Conservation (phyloP, 1,140 invertebrate genomes). For the Drosophila jambulina region DNA sequence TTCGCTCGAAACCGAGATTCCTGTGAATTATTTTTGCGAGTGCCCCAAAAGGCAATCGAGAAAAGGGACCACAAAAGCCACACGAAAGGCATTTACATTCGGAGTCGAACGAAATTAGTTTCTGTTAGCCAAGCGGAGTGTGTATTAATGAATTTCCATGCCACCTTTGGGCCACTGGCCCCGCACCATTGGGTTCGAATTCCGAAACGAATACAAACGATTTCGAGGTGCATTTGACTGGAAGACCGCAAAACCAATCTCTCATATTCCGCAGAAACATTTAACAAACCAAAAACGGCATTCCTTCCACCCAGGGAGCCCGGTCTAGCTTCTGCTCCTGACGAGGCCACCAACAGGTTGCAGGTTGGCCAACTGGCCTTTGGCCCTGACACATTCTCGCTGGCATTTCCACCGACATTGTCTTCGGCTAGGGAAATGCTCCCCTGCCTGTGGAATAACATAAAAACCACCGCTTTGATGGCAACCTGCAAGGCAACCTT, state of each 20-base stretch:
- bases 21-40: background rate
- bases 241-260: constrained; percentile 74
- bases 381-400: constrained; percentile 44
- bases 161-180: background rate
- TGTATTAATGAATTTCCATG: constrained; percentile 45
- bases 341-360: constrained; percentile 17
- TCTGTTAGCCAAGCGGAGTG: constrained; percentile 45
- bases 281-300: constrained; percentile 49
- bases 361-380: constrained; percentile 26
- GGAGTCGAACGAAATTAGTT: constrained; percentile 64
- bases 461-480: constrained; percentile 28
- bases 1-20: background rate
- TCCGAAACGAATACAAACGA: constrained; percentile 43
- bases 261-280: constrained; percentile 51
- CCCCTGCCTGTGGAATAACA: constrained; percentile 9
- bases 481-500: constrained; percentile 3
- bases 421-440: constrained; percentile 23
- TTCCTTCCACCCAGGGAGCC: constrained; percentile 22
- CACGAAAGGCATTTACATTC: constrained; percentile 68
- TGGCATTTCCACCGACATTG: constrained; percentile 25
- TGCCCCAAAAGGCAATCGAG: background rate
- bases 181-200: constrained; percentile 21
- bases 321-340: background rate
- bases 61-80: constrained; percentile 50
- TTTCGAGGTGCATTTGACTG: constrained; percentile 73